Conservation (phyloP, 2,797 vertebrate genomes). For the Periparus ater region DNA sequence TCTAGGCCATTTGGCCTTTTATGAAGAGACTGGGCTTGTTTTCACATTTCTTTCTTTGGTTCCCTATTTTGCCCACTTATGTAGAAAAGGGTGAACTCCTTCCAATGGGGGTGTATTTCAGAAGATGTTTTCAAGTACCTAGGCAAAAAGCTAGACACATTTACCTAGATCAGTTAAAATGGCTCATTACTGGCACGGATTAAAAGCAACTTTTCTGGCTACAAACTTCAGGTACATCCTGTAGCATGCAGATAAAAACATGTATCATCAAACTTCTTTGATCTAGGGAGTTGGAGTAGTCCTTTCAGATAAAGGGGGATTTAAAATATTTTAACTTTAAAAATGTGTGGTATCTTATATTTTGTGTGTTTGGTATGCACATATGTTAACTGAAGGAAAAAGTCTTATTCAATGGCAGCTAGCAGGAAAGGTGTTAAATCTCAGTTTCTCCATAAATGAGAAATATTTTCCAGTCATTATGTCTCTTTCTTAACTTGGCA, state of each 20-base stretch:
- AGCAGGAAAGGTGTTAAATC: constrained; percentile 65
- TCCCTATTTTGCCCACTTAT: neutral
- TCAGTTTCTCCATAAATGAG: constrained; percentile 67
- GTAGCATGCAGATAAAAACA: neutral
- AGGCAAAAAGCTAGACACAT: neutral
- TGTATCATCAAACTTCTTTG: neutral
- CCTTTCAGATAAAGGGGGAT: neutral
- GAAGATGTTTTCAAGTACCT: neutral
- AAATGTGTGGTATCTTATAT: neutral
- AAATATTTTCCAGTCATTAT: constrained; percentile 71
- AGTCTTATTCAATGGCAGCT: constrained; percentile 25
- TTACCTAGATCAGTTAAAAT: neutral
- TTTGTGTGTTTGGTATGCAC: neutral
- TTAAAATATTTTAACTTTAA: neutral
- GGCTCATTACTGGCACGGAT: neutral
- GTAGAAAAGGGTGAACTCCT: neutral
- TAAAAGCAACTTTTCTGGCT: constrained; percentile 8
- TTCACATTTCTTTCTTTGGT: neutral
- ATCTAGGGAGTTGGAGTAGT: neutral
- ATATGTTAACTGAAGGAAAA: constrained; percentile 31
- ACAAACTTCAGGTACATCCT: neutral
- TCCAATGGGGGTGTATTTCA: neutral
- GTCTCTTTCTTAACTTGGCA: constrained; percentile 59
- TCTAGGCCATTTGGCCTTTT: neutral
- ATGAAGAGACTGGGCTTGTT: neutral